Base-by-base conservation (phyloP, 2,113 vertebrate genomes). In the Nanorana parkeri region DNA sequence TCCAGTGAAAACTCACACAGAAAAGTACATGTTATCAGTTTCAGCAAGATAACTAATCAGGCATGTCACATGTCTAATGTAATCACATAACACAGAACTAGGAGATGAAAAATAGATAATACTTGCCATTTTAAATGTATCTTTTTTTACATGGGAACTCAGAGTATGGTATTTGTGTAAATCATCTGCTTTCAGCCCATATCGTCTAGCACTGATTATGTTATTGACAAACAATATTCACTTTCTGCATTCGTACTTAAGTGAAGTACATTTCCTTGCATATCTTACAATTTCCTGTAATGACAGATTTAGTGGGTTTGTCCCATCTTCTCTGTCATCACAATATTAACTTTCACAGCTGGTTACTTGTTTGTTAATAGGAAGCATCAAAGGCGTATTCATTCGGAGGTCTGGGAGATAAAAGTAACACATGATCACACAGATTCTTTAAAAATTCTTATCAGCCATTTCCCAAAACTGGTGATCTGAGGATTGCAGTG, bases 281-380 rank as follows among this genome's bases (percentile, higher is more conserved):
- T 23, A 72, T 20, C 63, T 71, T 41, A 74, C 51, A n/a, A 81
- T 81, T 81, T 81, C 80, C 80, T 81, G 58, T 67, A 81, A 81
- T 81, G 80, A 81, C 80, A 81, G 80, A 81, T 81, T 81, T 81
- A 74, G 69, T 81, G 61, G 20, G 60, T 61, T 66, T 66, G 69
- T 36, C 29, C 69, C 60, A 61, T 61, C 69, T 74, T 58, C 74
- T 26, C 80, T 81, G 80, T 81, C 80, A 81, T 56, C 80, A 66
- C 69, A 41, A 64, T 81, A 81, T 81, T 71, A 66, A 51, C 28
- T 81, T 81, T 66, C 79, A 65, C 41, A 72, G 56, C 79, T 81
- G 79, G 60, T 20, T 36, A 80, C 60, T 74, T 81, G 61, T 81
- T 81, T 81, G 80, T 29, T 56, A n/a, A 47, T 74, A 61, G 61